Conservation (phyloP, 92 coral and sea anemone genomes). For the Bergia puertoricense region DNA sequence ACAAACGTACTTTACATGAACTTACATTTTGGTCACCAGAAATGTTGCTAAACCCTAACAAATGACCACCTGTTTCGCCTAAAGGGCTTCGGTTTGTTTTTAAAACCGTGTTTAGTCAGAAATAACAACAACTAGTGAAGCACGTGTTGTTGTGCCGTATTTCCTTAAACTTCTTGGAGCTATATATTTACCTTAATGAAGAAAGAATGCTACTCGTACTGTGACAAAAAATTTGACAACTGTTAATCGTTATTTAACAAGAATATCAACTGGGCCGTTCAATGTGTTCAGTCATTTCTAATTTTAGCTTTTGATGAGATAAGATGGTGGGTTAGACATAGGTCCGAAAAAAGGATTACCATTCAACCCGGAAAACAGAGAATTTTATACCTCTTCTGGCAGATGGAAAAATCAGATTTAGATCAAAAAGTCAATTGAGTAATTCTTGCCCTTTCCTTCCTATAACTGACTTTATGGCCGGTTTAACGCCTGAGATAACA, state of each 20-base stretch:
- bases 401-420: too few relatives aligned
- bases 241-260: too few relatives aligned
- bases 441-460: too few relatives aligned
- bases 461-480: too few relatives aligned
- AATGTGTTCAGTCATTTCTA: not conserved
- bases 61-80: constrained; percentile 28
- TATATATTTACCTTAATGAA: not conserved
- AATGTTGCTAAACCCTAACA: constrained; percentile 8
- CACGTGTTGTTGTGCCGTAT: not conserved
- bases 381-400: too few relatives aligned
- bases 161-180: not conserved
- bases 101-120: not conserved
- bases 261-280: not conserved
- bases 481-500: too few relatives aligned
- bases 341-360: not conserved
- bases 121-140: not conserved
- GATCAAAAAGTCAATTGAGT: too few relatives aligned
- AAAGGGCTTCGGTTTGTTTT: not conserved
- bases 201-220: not conserved
- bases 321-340: not conserved
- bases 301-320: constrained; percentile 6
- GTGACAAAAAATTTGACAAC: not conserved
- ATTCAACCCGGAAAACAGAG: too few relatives aligned
- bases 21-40: constrained; percentile 15
- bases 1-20: not conserved